phyloP scores from a whole-genome alignment of 2,888 invertebrate genomes.

The Amphimallon solstitiale region DNA sequence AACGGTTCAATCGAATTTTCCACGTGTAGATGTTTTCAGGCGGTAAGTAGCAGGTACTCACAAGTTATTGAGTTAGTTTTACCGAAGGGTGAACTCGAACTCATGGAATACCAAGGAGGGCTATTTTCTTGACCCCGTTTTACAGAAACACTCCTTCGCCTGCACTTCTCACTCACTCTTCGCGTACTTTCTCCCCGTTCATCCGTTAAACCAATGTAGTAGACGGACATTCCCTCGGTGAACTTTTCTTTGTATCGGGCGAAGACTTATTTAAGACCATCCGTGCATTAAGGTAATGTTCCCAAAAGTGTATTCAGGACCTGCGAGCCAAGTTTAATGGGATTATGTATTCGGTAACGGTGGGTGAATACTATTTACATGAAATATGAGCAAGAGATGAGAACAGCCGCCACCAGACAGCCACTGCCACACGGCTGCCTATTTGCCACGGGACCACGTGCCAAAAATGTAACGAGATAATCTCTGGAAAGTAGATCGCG shows the following conservation, averaged over 20 bases:
- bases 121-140: too few species aligned
- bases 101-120: too few species aligned
- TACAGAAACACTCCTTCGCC: too few species aligned
- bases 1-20: too few species aligned
- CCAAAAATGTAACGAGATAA: conserved; percentile 20
- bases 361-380: conserved; percentile 13
- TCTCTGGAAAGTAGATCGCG: conserved; percentile 13
- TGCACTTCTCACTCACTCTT: too few species aligned
- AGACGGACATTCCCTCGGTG: too few species aligned
- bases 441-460: conserved; percentile 6
- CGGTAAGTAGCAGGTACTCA: too few species aligned
- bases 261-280: conserved; percentile 8
- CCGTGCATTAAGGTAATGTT: conserved; percentile 22
- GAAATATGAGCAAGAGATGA: conserved; percentile 12
- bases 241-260: background rate
- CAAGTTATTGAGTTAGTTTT: too few species aligned
- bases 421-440: background rate
- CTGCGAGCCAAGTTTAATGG: conserved; percentile 3
- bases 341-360: conserved; percentile 19
- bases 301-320: background rate
- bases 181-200: too few species aligned
- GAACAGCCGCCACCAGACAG: background rate
- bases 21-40: too few species aligned
- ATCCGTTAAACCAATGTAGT: too few species aligned
- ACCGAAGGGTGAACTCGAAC: too few species aligned